A percentile compares a stretch with the other conserved stretches of the same genome.
phyloP scores from a whole-genome alignment of 1,140 invertebrate species.

The Drosophila nasuta region DNA sequence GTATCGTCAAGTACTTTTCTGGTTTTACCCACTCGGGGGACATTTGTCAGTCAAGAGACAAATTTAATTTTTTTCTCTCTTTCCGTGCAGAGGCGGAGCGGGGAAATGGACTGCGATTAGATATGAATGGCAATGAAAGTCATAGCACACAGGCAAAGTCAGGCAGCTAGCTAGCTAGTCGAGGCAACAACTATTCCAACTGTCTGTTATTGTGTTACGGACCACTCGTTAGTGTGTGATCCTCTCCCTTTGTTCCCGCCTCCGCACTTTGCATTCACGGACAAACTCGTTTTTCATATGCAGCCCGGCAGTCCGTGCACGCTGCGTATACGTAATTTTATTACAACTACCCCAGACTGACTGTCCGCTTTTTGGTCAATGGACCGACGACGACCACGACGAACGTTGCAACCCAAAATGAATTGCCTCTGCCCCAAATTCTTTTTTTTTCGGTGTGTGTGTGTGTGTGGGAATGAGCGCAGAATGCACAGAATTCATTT shows the following conservation, averaged over 20 bases:
- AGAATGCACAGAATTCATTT: constrained; percentile 72
- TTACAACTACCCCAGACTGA: constrained; percentile 59
- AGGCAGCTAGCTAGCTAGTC: constrained; percentile 9
- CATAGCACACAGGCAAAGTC: constrained; percentile 43
- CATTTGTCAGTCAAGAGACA: constrained; percentile 84
- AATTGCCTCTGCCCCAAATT: constrained; percentile 37
- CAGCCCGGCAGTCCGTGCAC: constrained; percentile 49
- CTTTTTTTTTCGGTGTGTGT: constrained; percentile 6
- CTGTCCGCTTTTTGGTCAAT: constrained; percentile 16
- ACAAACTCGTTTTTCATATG: constrained; percentile 75
- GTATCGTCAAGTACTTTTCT: constrained; percentile 84
- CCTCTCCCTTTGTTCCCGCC: neutral
- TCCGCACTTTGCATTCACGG: neutral
- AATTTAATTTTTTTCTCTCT: constrained; percentile 80
- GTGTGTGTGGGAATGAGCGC: neutral
- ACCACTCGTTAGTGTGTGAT: constrained; percentile 17
- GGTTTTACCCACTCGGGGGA: constrained; percentile 81
- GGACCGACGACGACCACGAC: constrained; percentile 20
- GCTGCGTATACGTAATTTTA: constrained; percentile 79
- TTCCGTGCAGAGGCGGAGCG: constrained; percentile 32
- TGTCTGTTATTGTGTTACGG: constrained; percentile 42
- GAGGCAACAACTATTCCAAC: constrained; percentile 32
- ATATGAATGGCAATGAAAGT: constrained; percentile 82
- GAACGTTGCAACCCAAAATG: constrained; percentile 42
- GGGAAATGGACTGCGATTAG: constrained; percentile 65